These are phyloP conservation scores for Tylochromis polylepis DNA, from an alignment of 2,113 vertebrate genomes.

Conservation along the genomic window DNA sequence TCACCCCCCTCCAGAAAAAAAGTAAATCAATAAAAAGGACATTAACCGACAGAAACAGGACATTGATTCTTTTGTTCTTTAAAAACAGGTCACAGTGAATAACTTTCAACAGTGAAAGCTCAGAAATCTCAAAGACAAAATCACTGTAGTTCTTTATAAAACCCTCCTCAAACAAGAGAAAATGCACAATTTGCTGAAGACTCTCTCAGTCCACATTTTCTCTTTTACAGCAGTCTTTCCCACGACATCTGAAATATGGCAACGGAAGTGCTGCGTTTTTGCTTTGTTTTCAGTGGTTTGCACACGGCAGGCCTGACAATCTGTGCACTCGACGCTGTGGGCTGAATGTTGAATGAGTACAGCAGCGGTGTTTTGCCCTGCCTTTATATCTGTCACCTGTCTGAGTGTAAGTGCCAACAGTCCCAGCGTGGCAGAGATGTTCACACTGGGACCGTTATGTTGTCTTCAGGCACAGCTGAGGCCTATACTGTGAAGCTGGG, in stretches of 20 bases:
- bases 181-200: background rate
- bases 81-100: background rate
- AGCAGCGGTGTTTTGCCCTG: background rate
- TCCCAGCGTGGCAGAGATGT: rapidly evolving
- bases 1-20: rapidly evolving
- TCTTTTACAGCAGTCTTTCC: background rate
- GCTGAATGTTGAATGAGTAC: background rate
- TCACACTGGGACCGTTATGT: background rate
- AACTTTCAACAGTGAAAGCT: background rate
- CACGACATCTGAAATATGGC: background rate
- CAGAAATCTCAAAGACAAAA: rapidly evolving
- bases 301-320: background rate
- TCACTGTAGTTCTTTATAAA: background rate
- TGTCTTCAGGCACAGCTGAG: rapidly evolving
- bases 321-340: background rate
- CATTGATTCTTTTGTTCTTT: background rate
- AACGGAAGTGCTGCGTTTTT: background rate
- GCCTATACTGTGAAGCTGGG: too few species aligned
- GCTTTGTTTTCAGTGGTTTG: background rate
- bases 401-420: background rate
- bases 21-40: rapidly evolving
- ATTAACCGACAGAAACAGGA: background rate
- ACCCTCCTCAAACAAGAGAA: background rate
- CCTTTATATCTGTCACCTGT: background rate
- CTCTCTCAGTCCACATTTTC: background rate